Percentiles rank a stretch among this genome's conserved stretches.
Conservation (phyloP, 2,888 invertebrate species). For the Cryptocheilus praepositus region DNA sequence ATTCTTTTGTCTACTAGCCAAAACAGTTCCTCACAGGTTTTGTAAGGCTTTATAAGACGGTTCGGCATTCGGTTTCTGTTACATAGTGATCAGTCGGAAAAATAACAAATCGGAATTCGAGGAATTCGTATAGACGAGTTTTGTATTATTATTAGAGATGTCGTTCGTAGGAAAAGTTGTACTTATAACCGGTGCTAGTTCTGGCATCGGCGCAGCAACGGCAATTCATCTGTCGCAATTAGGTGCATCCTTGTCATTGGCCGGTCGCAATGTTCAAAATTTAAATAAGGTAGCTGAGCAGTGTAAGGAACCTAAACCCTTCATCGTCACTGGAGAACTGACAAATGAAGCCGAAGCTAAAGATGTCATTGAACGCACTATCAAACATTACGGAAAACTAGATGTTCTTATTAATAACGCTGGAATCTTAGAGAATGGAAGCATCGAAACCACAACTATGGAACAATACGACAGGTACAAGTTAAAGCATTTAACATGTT, state of each 20-base stretch:
- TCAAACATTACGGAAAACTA: slow-evolving; percentile 84
- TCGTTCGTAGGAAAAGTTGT: slow-evolving; percentile 84
- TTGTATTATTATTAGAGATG: no score
- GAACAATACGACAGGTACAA: slow-evolving; percentile 87
- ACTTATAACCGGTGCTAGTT: slow-evolving; percentile 87
- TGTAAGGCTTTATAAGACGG: no score
- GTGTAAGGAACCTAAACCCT: slow-evolving; percentile 76
- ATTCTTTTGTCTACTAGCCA: no score
- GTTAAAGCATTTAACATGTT: neutral
- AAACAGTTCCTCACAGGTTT: no score
- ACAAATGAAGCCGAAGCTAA: slow-evolving; percentile 85
- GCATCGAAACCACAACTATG: slow-evolving; percentile 89
- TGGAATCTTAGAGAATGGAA: slow-evolving; percentile 87
- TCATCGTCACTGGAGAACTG: slow-evolving; percentile 83
- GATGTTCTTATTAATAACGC: slow-evolving; percentile 95
- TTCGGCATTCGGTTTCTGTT: no score
- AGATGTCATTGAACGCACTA: slow-evolving; percentile 83
- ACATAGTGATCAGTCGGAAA: no score
- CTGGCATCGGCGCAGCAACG: slow-evolving; percentile 90
- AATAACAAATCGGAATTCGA: no score
- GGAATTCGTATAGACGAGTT: no score
- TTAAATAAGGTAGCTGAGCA: slow-evolving; percentile 77
- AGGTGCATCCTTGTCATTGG: slow-evolving; percentile 85
- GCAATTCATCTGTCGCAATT: slow-evolving; percentile 85
- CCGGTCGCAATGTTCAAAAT: slow-evolving; percentile 82